Percentiles rank a stretch among this genome's conserved stretches.
Evolutionary conservation across 2,797 vertebrate species (phyloP).

Genomic region (Phylloscopus collybita): DNA sequence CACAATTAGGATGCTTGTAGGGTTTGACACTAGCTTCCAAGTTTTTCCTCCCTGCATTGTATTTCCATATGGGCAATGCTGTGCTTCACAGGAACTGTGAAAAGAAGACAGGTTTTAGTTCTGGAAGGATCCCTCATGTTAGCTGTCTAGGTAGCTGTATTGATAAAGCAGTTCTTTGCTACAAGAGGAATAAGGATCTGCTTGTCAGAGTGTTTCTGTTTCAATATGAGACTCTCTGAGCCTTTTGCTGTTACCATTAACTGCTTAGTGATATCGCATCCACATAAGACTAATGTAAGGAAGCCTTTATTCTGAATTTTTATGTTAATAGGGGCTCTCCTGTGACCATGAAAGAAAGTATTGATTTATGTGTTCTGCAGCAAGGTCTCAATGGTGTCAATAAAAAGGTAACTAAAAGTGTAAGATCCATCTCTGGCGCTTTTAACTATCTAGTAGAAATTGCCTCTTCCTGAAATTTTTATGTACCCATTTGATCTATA

Average conservation of each 20-base stretch:
- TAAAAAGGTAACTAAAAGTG: background rate
- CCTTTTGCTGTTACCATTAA: background rate
- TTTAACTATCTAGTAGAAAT: background rate
- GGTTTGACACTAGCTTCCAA: background rate
- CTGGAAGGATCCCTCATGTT: background rate
- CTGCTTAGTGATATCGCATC: background rate
- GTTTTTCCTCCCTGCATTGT: background rate
- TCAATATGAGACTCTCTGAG: background rate
- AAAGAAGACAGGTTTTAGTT: background rate
- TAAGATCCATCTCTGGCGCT: background rate
- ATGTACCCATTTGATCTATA: background rate
- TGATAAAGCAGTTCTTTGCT: background rate
- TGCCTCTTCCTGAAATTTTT: background rate
- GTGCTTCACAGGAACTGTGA: background rate
- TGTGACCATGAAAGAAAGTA: background rate
- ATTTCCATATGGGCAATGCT: background rate
- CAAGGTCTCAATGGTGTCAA: background rate
- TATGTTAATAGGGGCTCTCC: background rate
- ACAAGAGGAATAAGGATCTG: background rate
- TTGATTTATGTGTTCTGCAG: background rate
- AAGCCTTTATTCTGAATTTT: background rate
- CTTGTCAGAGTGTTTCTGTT: background rate
- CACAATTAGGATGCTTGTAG: fast-evolving
- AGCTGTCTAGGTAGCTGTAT: background rate
- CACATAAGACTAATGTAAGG: background rate